Evolutionary conservation across 2,888 invertebrate species (phyloP).

Genomic region (Drosophila neonasuta): DNA sequence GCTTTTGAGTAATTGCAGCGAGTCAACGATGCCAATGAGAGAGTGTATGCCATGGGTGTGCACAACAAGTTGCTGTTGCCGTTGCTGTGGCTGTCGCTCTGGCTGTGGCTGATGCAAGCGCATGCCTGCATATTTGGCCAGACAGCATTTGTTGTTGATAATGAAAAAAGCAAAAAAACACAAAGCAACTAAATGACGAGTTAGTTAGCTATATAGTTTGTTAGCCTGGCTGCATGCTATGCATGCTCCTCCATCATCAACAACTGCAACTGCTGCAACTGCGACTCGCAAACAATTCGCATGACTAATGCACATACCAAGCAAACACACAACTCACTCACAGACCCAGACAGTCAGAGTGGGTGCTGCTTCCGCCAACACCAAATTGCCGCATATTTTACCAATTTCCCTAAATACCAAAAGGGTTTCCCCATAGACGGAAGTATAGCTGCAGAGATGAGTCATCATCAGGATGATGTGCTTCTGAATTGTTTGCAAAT

Average conservation of each 20-base stretch:
- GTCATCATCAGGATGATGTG: background rate
- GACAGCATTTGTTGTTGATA: constrained; percentile 60
- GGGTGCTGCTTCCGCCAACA: constrained; percentile 38
- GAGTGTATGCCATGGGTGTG: constrained; percentile 33
- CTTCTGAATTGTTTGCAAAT: background rate
- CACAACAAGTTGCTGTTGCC: constrained; percentile 11
- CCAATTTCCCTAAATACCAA: constrained; percentile 4
- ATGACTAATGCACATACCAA: constrained; percentile 65
- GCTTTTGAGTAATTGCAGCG: constrained; percentile 70
- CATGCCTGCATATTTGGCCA: constrained; percentile 62
- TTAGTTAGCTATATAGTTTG: background rate
- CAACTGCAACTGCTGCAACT: background rate
- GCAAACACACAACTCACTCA: constrained; percentile 15
- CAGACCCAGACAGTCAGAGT: constrained; percentile 9
- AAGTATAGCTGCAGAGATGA: background rate
- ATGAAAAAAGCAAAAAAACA: constrained; percentile 61
- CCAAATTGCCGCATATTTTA: background rate
- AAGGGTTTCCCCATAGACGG: constrained; percentile 9
- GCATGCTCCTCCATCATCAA: constrained; percentile 17
- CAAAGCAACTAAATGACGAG: constrained; percentile 4
- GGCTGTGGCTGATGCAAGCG: constrained; percentile 58
- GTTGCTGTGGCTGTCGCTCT: constrained; percentile 16
- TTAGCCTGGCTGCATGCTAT: constrained; percentile 1
- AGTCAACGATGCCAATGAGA: constrained; percentile 63
- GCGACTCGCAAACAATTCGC: constrained; percentile 20